phyloP scores from a whole-genome alignment of 2,797 vertebrate species.

The Manis crassicaudata region DNA sequence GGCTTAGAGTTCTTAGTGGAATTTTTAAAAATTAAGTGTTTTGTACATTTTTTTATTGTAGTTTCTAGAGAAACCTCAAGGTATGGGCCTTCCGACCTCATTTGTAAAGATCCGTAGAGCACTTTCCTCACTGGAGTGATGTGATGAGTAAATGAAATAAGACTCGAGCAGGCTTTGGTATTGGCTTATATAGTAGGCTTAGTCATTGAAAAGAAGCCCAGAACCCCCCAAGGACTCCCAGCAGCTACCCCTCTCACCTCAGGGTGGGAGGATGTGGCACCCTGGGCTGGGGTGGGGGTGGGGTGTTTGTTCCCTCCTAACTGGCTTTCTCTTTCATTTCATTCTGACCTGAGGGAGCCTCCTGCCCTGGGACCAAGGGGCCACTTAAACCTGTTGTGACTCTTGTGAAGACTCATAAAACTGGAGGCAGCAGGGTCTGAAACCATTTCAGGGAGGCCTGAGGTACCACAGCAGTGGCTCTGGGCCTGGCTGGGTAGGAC shows the following conservation, averaged over 20 bases:
- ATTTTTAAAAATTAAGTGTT: neutral
- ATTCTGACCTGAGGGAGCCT: neutral
- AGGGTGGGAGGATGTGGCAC: neutral
- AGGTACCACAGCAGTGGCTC: neutral
- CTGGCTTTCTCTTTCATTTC: neutral
- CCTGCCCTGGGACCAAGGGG: neutral
- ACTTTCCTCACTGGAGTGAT: neutral
- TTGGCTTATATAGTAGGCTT: no score
- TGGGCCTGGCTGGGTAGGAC: accelerated
- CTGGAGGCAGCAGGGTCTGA: neutral
- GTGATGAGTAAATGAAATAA: neutral
- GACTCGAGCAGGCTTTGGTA: neutral
- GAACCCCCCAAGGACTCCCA: neutral
- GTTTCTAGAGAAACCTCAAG: neutral
- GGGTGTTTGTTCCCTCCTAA: neutral
- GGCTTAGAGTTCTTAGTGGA: neutral
- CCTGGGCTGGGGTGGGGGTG: no score
- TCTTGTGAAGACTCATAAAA: neutral
- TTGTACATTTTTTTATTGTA: neutral
- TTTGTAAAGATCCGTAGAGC: neutral
- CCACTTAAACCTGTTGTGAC: neutral
- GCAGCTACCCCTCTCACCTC: neutral
- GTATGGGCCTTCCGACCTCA: neutral
- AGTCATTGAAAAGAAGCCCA: neutral
- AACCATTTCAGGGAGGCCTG: neutral